Conservation (phyloP, 2,113 vertebrate genomes). For the Tupaia chinensis region DNA sequence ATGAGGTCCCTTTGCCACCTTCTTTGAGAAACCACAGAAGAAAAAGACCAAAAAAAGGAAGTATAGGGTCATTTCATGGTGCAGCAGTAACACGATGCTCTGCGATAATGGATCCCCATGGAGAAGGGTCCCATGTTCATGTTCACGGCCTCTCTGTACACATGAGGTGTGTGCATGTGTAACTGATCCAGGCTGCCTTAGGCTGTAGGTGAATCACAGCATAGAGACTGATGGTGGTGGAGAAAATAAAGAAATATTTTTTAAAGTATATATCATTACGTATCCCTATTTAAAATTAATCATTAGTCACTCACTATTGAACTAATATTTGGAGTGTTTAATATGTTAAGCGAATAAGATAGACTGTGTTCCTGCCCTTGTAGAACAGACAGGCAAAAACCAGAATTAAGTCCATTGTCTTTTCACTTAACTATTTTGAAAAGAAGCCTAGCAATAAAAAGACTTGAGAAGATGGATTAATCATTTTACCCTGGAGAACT, state of each 20-base stretch:
- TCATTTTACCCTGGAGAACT: background rate
- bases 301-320: too few relatives aligned
- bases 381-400: background rate
- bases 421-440: background rate
- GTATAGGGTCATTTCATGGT: too few relatives aligned
- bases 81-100: too few relatives aligned
- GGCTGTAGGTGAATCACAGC: too few relatives aligned
- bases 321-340: background rate
- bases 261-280: too few relatives aligned
- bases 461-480: background rate
- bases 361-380: background rate
- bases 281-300: background rate
- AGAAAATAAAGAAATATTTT: too few relatives aligned
- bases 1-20: fast-evolving
- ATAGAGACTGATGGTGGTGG: too few relatives aligned
- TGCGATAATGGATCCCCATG: too few relatives aligned
- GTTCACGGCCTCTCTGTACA: too few relatives aligned
- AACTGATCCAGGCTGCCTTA: too few relatives aligned
- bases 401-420: background rate
- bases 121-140: too few relatives aligned
- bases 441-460: background rate
- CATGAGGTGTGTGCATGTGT: too few relatives aligned
- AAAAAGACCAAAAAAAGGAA: background rate
- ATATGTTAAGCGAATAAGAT: background rate
- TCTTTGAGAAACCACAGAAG: background rate